phyloP scores from a whole-genome alignment of 2,888 invertebrate species.

The Megamerina dolium region DNA sequence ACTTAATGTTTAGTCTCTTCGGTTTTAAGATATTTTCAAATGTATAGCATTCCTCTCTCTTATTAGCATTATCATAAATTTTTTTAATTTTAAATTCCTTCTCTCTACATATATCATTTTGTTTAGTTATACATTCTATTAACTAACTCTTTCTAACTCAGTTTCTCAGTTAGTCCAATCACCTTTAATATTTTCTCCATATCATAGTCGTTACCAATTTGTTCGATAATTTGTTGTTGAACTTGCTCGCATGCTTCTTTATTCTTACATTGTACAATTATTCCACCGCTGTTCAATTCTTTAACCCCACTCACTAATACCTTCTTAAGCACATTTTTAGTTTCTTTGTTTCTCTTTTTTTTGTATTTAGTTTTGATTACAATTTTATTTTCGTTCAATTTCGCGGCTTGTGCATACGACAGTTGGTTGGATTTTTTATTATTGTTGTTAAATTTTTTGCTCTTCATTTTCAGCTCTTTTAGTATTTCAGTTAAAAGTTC shows the following conservation, averaged over 20 bases:
- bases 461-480: too few species aligned
- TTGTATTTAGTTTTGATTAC: slow-evolving; percentile 6
- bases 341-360: slow-evolving; percentile 3
- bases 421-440: too few species aligned
- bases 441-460: too few species aligned
- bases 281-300: slow-evolving; percentile 4
- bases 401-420: too few species aligned
- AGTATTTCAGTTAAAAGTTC: too few species aligned
- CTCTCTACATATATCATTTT: slow-evolving; percentile 3
- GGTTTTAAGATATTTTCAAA: not conserved
- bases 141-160: not conserved
- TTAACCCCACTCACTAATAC: not conserved
- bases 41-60: slow-evolving; percentile 5
- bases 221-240: not conserved
- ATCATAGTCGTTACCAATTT: slow-evolving; percentile 1
- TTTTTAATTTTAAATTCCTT: slow-evolving; percentile 4
- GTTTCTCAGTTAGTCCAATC: slow-evolving; percentile 3
- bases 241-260: slow-evolving; percentile 1
- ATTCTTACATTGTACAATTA: slow-evolving; percentile 3
- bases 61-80: not conserved
- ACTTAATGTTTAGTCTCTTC: not conserved
- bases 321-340: slow-evolving; percentile 1
- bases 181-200: slow-evolving; percentile 5
- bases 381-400: too few species aligned
- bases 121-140: slow-evolving; percentile 4